Base-by-base conservation (phyloP, 1,140 invertebrate genomes). In the Cotesia glomerata region DNA sequence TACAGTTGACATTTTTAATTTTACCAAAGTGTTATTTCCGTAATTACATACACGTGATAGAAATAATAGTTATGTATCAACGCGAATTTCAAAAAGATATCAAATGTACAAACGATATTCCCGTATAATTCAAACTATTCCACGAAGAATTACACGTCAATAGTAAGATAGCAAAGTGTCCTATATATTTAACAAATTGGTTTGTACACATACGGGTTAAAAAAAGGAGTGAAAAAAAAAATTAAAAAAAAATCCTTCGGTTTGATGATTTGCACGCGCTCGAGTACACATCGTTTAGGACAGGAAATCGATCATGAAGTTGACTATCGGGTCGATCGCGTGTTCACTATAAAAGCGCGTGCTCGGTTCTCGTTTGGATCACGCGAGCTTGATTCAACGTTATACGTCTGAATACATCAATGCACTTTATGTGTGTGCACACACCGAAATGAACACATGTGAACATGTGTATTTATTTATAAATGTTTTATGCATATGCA, bases 271-370 rank as follows among this genome's bases (percentile, higher is more conserved):
- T 76, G 77, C 73, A 74, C 65, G 67, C 68, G 69, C 75, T 73
- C 73, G 72, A 49, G 14, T 11, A 45, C 75, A 74, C 74, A 78
- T 80, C 72, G 76, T 78, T 76, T 68, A 26, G 59, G 80, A 81
- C 80, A 77, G 80, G 76, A 79, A 81, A 81, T 81, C 80, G 79
- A 81, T 81, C 77, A 61, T 59, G 34, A 79, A 79, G 73, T 77
- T 78, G 64, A 71, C 64, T 73, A 75, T 75, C 70, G 54, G 61
- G 63, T 54, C 39, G 69, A 71, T 72, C 74, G 65, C 66, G 52
- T 68, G 67, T 61, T 56, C 32, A 63, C 36, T 39, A 58, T 71
- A 74, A 63, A 59, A 69, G 65, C 65, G 58, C 62, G 56, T 68
- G 51, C 62, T 74, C 61, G 65, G 16, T 52, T 45, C 36, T 36